These are phyloP conservation scores for Budorcas taxicolor DNA, from an alignment of 2,113 vertebrate genomes.

Conservation along the genomic window DNA sequence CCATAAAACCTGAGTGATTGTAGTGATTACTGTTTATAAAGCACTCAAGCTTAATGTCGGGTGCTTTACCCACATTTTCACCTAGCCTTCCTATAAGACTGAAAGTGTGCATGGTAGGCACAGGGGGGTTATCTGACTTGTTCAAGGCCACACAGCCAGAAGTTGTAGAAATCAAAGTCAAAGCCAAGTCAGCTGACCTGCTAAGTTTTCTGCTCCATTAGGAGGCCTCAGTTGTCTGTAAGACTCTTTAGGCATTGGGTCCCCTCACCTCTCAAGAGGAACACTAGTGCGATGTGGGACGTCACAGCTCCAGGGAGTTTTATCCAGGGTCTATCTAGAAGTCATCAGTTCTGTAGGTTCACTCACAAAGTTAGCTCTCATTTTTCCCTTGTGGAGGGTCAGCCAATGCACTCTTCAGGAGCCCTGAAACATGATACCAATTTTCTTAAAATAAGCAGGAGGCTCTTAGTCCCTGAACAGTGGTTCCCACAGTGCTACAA, in stretches of 20 bases:
- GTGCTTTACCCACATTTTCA: not conserved
- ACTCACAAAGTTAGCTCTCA: not conserved
- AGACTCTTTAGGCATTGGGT: not conserved
- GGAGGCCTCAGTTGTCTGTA: not conserved
- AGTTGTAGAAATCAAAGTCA: not conserved
- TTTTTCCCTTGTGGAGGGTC: not conserved
- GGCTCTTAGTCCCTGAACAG: not conserved
- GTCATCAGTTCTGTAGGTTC: not conserved
- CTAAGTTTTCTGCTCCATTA: not conserved
- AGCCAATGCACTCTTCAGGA: not conserved
- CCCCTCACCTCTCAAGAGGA: not conserved
- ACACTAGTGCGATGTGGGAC: accelerated
- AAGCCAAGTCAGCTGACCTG: not conserved
- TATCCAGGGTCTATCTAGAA: not conserved
- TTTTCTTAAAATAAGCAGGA: not conserved
- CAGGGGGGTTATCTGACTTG: not conserved
- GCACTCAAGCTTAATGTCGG: not conserved
- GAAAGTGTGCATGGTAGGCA: not conserved
- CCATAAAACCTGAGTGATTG: not conserved
- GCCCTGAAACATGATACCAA: not conserved
- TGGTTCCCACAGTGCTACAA: not conserved
- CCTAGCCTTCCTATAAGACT: not conserved
- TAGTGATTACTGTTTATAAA: not conserved
- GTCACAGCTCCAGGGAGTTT: not conserved
- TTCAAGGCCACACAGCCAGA: not conserved